Evolutionary conservation across 2,113 vertebrate genomes (phyloP).

Genomic region (Ailuropoda melanoleuca): DNA sequence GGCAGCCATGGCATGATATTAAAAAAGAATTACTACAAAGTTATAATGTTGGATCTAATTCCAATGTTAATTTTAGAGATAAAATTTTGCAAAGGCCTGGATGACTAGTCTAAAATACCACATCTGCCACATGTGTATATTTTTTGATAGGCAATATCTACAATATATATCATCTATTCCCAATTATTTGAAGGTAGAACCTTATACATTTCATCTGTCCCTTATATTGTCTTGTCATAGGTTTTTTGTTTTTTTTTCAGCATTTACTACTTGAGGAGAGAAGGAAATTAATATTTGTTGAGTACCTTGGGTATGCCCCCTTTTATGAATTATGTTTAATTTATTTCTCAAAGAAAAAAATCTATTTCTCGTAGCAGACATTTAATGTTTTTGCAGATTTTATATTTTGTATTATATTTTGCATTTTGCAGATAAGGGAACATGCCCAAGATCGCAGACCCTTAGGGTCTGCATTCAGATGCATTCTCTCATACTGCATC

Average conservation of each 20-base stretch:
- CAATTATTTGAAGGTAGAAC: background rate
- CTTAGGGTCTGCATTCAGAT: background rate
- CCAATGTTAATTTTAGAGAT: background rate
- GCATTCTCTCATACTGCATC: background rate
- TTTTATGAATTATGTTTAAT: background rate
- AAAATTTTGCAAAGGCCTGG: background rate
- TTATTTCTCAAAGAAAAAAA: slow-evolving; percentile 16
- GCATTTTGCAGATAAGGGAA: background rate
- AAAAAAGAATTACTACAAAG: background rate
- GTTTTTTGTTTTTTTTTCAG: background rate
- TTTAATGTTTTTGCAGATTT: background rate
- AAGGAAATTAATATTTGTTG: background rate
- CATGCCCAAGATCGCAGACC: background rate
- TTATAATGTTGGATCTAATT: background rate
- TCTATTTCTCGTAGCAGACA: background rate
- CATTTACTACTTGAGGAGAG: background rate
- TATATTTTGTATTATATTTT: background rate
- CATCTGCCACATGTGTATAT: background rate
- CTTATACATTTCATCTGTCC: background rate
- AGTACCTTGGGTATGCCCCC: background rate
- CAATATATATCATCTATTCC: background rate
- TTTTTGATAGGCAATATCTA: background rate
- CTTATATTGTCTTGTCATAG: background rate
- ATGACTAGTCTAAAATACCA: background rate
- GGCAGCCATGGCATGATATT: background rate